These are phyloP conservation scores for Equus quagga DNA, from an alignment of 2,113 vertebrate genomes.

Conservation along the genomic window DNA sequence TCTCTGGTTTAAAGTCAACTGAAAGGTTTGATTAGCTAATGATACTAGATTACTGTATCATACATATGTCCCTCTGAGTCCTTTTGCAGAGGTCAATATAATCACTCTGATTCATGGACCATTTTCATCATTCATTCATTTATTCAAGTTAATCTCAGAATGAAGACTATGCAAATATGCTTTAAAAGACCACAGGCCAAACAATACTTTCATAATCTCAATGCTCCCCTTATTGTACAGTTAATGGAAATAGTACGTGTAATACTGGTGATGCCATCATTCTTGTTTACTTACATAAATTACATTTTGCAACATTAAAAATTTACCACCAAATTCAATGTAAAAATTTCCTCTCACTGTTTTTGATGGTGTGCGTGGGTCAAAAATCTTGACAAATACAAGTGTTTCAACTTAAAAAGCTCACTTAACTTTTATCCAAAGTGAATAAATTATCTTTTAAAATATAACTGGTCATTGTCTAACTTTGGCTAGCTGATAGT, in stretches of 20 bases:
- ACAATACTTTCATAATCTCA: background rate
- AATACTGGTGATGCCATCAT: background rate
- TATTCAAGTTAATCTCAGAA: background rate
- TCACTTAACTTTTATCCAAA: constrained; percentile 28
- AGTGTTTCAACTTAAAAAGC: background rate
- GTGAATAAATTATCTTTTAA: constrained; percentile 21
- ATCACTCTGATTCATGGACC: background rate
- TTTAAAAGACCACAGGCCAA: background rate
- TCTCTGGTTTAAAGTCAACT: background rate
- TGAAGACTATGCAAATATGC: background rate
- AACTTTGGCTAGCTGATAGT: background rate
- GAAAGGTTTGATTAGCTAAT: background rate
- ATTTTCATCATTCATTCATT: background rate
- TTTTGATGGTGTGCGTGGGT: background rate
- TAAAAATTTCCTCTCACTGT: constrained; percentile 19
- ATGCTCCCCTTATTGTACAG: background rate
- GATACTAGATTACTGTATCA: background rate
- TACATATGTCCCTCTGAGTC: background rate
- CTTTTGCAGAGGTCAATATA: background rate
- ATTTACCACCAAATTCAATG: background rate
- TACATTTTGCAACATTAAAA: constrained; percentile 52
- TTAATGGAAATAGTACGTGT: background rate
- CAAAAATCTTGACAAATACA: background rate
- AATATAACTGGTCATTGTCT: constrained; percentile 19
- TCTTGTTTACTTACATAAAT: background rate